These are phyloP conservation scores for Lumbricus terrestris DNA, from an alignment of 2,888 invertebrate genomes.

Conservation along the genomic window DNA sequence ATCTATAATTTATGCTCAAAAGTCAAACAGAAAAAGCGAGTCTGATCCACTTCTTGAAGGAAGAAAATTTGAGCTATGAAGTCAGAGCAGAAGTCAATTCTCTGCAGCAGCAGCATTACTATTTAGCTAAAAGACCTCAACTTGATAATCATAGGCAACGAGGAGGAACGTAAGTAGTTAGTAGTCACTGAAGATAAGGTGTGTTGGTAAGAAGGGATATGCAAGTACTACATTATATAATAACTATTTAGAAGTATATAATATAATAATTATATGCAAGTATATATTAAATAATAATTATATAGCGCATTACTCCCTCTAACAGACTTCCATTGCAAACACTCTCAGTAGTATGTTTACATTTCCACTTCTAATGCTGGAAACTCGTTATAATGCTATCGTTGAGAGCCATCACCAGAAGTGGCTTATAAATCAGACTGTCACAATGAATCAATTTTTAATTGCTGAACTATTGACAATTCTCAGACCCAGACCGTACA, in stretches of 20 bases:
- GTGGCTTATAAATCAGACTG: neutral
- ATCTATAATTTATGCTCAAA: too few species aligned
- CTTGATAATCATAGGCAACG: too few species aligned
- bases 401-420: neutral
- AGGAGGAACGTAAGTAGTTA: neutral
- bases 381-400: neutral
- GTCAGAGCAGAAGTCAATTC: too few species aligned
- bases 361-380: neutral
- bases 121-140: too few species aligned
- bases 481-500: neutral
- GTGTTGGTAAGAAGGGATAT: too few species aligned
- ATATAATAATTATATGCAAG: too few species aligned
- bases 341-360: neutral
- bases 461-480: neutral
- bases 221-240: neutral
- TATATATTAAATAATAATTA: neutral
- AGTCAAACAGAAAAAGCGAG: too few species aligned
- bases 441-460: neutral
- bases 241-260: neutral
- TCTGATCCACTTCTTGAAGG: too few species aligned
- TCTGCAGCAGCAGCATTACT: too few species aligned
- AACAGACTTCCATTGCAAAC: neutral
- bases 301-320: too few species aligned
- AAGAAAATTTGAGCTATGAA: too few species aligned
- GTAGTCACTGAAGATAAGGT: too few species aligned